Evolutionary conservation across 2,888 invertebrate species (phyloP), one percentile per base, ranked within the genome.

Genomic region (Trichogramma dendrolimi): DNA sequence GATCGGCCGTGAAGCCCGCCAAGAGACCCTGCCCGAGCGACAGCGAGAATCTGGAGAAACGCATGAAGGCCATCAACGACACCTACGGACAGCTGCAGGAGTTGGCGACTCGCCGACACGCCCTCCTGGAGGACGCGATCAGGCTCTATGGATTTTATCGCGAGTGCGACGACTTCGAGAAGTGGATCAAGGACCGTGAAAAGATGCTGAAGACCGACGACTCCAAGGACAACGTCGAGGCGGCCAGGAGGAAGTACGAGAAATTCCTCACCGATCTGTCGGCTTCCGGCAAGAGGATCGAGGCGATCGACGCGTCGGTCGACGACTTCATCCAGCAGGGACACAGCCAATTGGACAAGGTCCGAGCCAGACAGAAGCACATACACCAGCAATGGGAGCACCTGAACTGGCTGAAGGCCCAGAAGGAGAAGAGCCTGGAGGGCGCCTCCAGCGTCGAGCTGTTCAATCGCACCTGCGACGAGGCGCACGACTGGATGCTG

Each of bases 121-220:
- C 90, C 0, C 85, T 94, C 47, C 83, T 98, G 4, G 94, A 94
- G 70, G 97, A 97, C 75, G 92, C 96, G 0, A 94, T 96, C 70
- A 87, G 92, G 70, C 81, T 97, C 61, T 96, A 92, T 80, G 90
- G 90, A 58, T 96, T 98, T 83, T 96, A 94, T 81, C 87, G 92
- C 7, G 97, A 98, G 76, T 98, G 98, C 79, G 96, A 97, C 73
- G 96, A 96, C 80, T 96, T 99, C 76, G 96, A 97, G 79, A 89
- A 89, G 71, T 99, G 98, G 97, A 95, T 97, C 80, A 91, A 89
- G 72, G 97, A 97, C 68, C 96, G 96, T 80, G 96, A 96, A 76
- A 88, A 90, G 73, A 85, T 96, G 82, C 82, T 96, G 59, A 82
- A 90, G 51, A 84, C 89, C 4, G 91, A 93, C 55, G 95, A 96